Evolutionary conservation across 2,888 invertebrate species (phyloP).

Genomic region (Romanomermis culicivorax): DNA sequence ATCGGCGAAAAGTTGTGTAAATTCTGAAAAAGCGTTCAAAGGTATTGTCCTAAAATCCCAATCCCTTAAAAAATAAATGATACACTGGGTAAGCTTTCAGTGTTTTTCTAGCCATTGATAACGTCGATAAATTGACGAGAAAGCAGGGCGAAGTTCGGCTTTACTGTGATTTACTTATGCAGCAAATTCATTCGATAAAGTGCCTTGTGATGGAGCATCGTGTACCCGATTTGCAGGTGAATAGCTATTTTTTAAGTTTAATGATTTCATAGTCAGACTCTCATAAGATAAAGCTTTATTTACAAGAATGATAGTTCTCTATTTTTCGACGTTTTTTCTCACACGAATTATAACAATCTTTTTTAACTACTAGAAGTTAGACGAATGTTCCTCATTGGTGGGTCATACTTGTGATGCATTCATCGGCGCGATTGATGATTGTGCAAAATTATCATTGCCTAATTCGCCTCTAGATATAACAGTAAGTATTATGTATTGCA

Average conservation of each 20-base stretch:
- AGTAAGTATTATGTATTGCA: no score
- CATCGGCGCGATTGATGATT: constrained; percentile 56
- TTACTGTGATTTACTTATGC: constrained; percentile 60
- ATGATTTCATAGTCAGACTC: no score
- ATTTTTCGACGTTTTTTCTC: no score
- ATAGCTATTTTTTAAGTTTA: no score
- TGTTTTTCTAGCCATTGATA: constrained; percentile 19
- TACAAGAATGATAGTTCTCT: no score
- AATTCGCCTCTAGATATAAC: neutral
- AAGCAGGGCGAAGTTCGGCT: constrained; percentile 55
- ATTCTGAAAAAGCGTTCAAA: constrained; percentile 20
- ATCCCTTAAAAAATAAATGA: no score
- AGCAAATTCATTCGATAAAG: constrained; percentile 54
- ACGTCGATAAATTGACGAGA: constrained; percentile 37
- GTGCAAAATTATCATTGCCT: constrained; percentile 37
- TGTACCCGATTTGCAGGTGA: constrained; percentile 15
- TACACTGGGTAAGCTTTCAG: no score
- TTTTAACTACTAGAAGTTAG: constrained; percentile 24
- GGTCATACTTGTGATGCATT: constrained; percentile 62
- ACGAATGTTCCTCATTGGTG: constrained; percentile 48
- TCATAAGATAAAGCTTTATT: no score
- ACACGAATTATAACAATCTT: no score
- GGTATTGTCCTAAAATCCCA: no score
- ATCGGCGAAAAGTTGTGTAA: constrained; percentile 51
- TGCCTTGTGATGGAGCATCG: constrained; percentile 4